Base-by-base conservation (phyloP, 1,140 invertebrate genomes). In the Calliphora vicina region DNA sequence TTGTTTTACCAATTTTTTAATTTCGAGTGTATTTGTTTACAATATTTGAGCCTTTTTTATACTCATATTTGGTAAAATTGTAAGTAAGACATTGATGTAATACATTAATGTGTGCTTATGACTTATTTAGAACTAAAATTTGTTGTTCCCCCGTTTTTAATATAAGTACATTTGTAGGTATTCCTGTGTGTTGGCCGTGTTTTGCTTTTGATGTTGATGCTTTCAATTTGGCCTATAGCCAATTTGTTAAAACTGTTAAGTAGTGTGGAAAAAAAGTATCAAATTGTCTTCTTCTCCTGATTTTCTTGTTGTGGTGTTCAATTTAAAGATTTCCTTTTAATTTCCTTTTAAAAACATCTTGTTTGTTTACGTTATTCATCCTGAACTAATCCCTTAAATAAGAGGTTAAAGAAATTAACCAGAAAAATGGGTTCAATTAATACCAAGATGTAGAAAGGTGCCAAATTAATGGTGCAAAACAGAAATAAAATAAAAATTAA, bases 391-490 rank as follows among this genome's bases (percentile, higher is more conserved):
- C 74, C 74, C 74, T 43, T 78, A 43, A 78, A 78, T 78, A 78
- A 78, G 74, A 78, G 74, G 74, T 78, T 78, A 78, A 78, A 78
- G 35, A 78, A 78, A 78, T 78, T 78, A 78, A 78, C 74, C 74
- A 78, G 74, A 78, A 78, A 78, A 78, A 43, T 43, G 74, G 12
- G 29, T 45, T 78, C 74, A 78, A 78, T 78, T 78, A 78, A 78
- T 45, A 17, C n/a, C 13, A 15, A n/a, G 42, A 57, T 23, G 23
- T 67, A 2, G 35, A 78, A 78, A 78, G 45, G 35, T 25, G 74
- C n/a, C 17, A 78, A 45, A 78, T 78, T 78, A 78, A 78, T 78
- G 45, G 74, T 2, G 61, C 35, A 78, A 78, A 78, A 23, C 10
- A 20, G 43, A 74, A 76, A 29, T 27, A 76, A 27, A 73, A 27